These are phyloP conservation scores for Prietella phreatophila DNA, from an alignment of 2,113 vertebrate species.

Conservation along the genomic window DNA sequence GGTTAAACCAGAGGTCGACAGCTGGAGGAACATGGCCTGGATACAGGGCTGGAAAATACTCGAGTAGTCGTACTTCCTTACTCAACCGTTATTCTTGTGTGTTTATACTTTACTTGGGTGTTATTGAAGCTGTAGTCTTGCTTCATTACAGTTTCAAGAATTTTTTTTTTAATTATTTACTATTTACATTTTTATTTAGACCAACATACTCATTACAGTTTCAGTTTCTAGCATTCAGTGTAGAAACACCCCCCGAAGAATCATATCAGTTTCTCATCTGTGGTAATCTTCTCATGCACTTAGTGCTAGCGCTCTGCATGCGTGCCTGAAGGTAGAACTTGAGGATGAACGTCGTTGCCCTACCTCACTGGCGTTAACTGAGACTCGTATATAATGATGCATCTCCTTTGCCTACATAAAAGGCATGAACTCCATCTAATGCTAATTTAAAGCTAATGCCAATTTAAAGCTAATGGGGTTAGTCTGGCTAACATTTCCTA, in stretches of 20 bases:
- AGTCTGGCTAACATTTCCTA: neutral
- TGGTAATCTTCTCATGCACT: neutral
- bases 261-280: neutral
- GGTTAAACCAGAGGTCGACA: conserved; percentile 41
- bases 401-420: neutral
- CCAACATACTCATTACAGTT: neutral
- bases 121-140: neutral
- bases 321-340: neutral
- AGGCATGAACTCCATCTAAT: neutral
- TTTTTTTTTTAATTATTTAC: too few relatives aligned
- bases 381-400: neutral
- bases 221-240: neutral
- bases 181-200: neutral
- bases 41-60: neutral
- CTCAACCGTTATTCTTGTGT: neutral
- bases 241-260: neutral
- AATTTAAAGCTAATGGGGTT: neutral
- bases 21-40: neutral
- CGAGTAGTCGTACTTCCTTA: neutral
- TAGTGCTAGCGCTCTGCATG: neutral
- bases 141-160: neutral
- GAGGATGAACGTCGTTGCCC: neutral
- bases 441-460: neutral
- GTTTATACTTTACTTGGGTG: neutral
- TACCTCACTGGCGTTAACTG: neutral